Evolutionary conservation across 2,888 invertebrate species (phyloP).

Genomic region (Acronicta leporina): DNA sequence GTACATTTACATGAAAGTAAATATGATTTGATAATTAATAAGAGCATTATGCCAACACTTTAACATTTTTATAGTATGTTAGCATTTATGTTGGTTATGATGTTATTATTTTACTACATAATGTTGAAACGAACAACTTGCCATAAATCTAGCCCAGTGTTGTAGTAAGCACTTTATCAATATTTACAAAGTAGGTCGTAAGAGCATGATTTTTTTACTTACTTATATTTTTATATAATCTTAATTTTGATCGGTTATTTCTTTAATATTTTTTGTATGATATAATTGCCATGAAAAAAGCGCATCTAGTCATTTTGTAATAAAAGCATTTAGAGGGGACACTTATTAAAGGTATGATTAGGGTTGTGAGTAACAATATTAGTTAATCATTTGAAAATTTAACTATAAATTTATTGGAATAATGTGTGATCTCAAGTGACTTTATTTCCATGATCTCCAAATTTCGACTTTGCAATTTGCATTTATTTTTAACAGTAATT

Average conservation of each 20-base stretch:
- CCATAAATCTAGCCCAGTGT: constrained; percentile 69
- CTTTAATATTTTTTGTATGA: constrained; percentile 50
- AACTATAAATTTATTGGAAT: constrained; percentile 70
- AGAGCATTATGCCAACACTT: constrained; percentile 26
- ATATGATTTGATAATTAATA: constrained; percentile 16
- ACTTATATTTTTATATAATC: constrained; percentile 62
- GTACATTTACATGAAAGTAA: constrained; percentile 18
- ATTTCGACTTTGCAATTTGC: constrained; percentile 83
- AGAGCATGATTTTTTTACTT: constrained; percentile 56
- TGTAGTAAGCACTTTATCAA: constrained; percentile 49
- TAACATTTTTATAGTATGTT: constrained; percentile 38
- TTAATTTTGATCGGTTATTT: constrained; percentile 58
- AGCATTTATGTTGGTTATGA: constrained; percentile 30
- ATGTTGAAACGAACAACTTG: constrained; percentile 65
- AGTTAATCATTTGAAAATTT: constrained; percentile 75
- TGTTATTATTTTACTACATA: constrained; percentile 44
- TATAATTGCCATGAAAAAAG: constrained; percentile 79
- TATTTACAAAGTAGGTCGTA: constrained; percentile 59
- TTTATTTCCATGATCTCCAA: constrained; percentile 83
- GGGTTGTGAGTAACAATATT: constrained; percentile 88
- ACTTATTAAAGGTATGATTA: constrained; percentile 76
- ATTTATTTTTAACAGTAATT: constrained; percentile 77
- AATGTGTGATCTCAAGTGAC: constrained; percentile 82
- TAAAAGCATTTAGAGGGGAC: constrained; percentile 77
- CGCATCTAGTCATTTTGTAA: constrained; percentile 83